Conservation (phyloP, 1,140 invertebrate species). For the Papilio xuthus region DNA sequence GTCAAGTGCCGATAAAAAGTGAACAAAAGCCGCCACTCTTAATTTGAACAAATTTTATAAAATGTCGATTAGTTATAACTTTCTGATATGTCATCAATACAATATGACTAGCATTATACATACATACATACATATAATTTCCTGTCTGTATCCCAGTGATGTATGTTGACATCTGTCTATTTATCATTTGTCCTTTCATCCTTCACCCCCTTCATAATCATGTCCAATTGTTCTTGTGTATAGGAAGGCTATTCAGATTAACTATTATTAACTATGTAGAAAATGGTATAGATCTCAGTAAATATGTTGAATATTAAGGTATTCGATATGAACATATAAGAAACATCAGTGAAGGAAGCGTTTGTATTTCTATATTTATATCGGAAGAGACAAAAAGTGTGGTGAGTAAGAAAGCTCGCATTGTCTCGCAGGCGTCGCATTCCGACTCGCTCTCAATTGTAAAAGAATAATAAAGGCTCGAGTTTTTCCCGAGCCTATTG, state of each 20-base stretch:
- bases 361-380: not conserved
- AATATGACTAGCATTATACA: too few relatives aligned
- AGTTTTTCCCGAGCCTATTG: conserved; percentile 23
- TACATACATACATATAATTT: too few relatives aligned
- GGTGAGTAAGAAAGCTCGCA: not conserved
- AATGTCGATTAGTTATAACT: not conserved
- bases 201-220: too few relatives aligned
- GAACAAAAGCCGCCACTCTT: not conserved
- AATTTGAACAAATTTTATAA: not conserved
- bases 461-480: conserved; percentile 15
- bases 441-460: conserved; percentile 4
- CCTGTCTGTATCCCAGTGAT: too few relatives aligned
- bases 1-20: conserved; percentile 8
- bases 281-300: too few relatives aligned
- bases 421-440: conserved; percentile 9
- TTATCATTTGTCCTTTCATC: too few relatives aligned
- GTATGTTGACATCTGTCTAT: too few relatives aligned
- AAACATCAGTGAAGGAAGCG: not conserved
- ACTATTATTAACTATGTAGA: too few relatives aligned
- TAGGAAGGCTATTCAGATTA: too few relatives aligned
- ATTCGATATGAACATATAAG: too few relatives aligned
- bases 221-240: too few relatives aligned
- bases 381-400: conserved; percentile 15
- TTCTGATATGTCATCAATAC: not conserved
- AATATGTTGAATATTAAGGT: not conserved